A percentile compares a stretch with the other conserved stretches of the same genome.
phyloP scores from a whole-genome alignment of 2,113 vertebrate species.

The Nanger granti region DNA sequence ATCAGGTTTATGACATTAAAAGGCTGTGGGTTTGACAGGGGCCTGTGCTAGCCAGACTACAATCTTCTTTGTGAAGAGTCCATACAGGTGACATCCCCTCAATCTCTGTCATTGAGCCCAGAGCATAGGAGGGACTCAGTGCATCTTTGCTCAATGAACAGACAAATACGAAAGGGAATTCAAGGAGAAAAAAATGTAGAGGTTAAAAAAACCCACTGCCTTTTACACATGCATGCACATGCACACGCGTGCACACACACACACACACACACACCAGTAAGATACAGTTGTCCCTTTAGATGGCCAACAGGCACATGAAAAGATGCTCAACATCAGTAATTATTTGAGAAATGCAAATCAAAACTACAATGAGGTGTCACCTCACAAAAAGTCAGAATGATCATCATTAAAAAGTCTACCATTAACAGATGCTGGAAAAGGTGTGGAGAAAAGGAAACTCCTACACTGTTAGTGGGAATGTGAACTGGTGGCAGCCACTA shows the following conservation, averaged over 20 bases:
- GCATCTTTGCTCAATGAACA: not conserved
- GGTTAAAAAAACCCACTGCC: not conserved
- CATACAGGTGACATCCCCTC: not conserved
- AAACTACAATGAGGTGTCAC: not conserved
- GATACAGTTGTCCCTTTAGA: not conserved
- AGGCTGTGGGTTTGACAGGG: not conserved
- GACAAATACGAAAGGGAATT: not conserved
- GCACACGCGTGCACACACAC: rapidly evolving
- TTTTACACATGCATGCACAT: not conserved
- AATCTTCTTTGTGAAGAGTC: not conserved
- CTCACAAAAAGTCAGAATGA: not conserved
- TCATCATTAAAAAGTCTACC: not conserved
- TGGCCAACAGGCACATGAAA: not conserved
- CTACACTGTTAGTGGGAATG: not conserved
- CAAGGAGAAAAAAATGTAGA: not conserved
- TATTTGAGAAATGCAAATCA: not conserved
- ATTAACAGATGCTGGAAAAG: not conserved
- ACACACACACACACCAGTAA: not conserved
- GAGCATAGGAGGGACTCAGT: not conserved
- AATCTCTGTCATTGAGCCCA: not conserved
- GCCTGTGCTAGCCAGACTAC: not conserved
- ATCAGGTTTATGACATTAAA: not conserved
- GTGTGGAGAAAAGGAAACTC: not conserved
- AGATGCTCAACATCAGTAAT: not conserved
- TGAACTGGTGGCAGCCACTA: not conserved